A percentile compares a stretch with the other conserved stretches of the same genome.
Evolutionary conservation across 1,140 invertebrate species (phyloP).

Genomic region (Acyrthosiphon pisum): DNA sequence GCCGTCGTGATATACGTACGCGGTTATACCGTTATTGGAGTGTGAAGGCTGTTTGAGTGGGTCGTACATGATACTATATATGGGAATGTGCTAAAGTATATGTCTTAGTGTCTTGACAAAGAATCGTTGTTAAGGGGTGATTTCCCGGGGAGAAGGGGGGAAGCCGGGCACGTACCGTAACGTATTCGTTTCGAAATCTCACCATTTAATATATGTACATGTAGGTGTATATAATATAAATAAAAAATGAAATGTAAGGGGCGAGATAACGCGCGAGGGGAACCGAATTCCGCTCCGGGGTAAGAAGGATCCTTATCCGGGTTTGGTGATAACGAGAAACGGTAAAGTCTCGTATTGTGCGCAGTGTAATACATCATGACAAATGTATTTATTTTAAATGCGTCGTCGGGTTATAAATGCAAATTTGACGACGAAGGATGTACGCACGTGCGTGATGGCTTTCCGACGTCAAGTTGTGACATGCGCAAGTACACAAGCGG

Average conservation of each 20-base stretch:
- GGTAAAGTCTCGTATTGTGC: background rate
- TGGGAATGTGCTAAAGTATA: background rate
- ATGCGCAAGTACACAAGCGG: background rate
- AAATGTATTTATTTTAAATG: constrained; percentile 1
- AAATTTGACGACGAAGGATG: background rate
- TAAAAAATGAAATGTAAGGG: background rate
- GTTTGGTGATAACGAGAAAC: background rate
- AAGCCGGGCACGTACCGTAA: background rate
- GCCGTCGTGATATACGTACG: background rate
- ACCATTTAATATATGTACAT: background rate
- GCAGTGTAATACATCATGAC: background rate
- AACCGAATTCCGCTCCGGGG: too few relatives aligned
- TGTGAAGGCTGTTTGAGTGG: background rate
- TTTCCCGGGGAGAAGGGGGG: background rate
- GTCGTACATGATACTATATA: background rate
- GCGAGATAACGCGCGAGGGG: background rate
- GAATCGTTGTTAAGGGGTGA: background rate
- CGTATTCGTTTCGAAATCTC: background rate
- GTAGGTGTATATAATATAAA: too few relatives aligned
- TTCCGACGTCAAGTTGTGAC: background rate
- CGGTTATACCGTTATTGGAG: background rate
- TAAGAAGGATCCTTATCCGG: background rate
- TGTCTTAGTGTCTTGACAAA: background rate
- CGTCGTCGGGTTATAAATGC: constrained; percentile 1
- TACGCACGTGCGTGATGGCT: background rate